Conservation (phyloP, 2,113 vertebrate species). For the Phylloscopus trochilus region DNA sequence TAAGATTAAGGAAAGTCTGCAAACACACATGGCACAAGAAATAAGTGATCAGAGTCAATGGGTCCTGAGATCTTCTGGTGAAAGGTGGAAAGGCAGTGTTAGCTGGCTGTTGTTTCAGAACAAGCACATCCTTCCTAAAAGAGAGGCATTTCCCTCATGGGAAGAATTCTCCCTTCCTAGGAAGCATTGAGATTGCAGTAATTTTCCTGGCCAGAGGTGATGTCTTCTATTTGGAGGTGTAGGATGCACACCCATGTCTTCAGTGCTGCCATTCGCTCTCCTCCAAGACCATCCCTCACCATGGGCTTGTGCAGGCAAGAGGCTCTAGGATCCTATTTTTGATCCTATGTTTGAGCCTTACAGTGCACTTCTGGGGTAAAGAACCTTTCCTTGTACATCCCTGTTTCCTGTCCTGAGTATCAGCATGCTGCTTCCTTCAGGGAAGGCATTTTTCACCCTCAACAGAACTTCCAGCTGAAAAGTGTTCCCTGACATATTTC, state of each 20-base stretch:
- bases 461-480: background rate
- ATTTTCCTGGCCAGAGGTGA: background rate
- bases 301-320: rapidly evolving
- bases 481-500: background rate
- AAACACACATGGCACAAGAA: background rate
- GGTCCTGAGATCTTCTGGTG: background rate
- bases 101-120: background rate
- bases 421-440: background rate
- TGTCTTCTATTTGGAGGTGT: rapidly evolving
- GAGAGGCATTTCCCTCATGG: background rate
- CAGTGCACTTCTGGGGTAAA: background rate
- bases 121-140: background rate
- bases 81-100: background rate
- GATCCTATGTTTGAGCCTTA: background rate
- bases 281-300: background rate
- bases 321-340: background rate
- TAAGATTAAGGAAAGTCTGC: background rate
- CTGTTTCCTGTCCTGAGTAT: background rate
- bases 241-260: rapidly evolving
- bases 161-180: background rate
- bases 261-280: too few species aligned
- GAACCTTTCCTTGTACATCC: background rate
- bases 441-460: background rate
- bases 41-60: too few species aligned
- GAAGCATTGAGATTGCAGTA: background rate